Conservation (phyloP, 2,888 invertebrate species). For the Hedychridium roseum region DNA sequence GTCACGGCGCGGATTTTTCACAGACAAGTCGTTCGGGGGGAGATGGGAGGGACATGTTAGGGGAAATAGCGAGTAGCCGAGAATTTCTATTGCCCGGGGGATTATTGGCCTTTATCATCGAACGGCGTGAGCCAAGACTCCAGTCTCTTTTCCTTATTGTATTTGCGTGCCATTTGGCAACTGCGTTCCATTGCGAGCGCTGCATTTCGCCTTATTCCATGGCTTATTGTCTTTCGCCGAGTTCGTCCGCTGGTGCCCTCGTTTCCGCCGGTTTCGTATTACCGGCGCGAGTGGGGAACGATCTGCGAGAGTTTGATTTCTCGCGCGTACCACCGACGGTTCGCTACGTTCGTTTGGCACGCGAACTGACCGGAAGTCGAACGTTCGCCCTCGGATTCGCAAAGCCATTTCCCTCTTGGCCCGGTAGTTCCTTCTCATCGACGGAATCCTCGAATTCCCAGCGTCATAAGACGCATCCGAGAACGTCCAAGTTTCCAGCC, state of each 20-base stretch:
- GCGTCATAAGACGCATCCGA: too few species aligned
- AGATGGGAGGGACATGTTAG: too few species aligned
- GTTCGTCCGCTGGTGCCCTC: constrained; percentile 18
- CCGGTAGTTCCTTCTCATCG: too few species aligned
- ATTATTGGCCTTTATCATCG: constrained; percentile 57
- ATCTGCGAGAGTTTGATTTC: too few species aligned
- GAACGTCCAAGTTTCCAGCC: too few species aligned
- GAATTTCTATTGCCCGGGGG: constrained; percentile 46
- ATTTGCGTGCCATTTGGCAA: constrained; percentile 57
- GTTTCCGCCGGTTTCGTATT: constrained; percentile 37
- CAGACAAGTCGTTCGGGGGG: too few species aligned
- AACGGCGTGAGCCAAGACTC: constrained; percentile 48
- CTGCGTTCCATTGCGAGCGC: constrained; percentile 47
- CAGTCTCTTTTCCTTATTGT: constrained; percentile 40
- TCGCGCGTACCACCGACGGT: constrained; percentile 9
- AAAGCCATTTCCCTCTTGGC: too few species aligned
- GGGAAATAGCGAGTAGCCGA: constrained; percentile 14
- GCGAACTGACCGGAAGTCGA: constrained; percentile 14
- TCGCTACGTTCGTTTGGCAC: constrained; percentile 15
- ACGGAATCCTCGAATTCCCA: too few species aligned
- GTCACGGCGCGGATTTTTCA: too few species aligned
- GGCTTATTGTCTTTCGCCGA: constrained; percentile 48
- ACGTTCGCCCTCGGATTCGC: too few species aligned
- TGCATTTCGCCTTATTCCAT: constrained; percentile 37
- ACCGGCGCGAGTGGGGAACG: constrained; percentile 18